Evolutionary conservation across 2,797 vertebrate genomes (phyloP).

Genomic region (Liparis tanakae): DNA sequence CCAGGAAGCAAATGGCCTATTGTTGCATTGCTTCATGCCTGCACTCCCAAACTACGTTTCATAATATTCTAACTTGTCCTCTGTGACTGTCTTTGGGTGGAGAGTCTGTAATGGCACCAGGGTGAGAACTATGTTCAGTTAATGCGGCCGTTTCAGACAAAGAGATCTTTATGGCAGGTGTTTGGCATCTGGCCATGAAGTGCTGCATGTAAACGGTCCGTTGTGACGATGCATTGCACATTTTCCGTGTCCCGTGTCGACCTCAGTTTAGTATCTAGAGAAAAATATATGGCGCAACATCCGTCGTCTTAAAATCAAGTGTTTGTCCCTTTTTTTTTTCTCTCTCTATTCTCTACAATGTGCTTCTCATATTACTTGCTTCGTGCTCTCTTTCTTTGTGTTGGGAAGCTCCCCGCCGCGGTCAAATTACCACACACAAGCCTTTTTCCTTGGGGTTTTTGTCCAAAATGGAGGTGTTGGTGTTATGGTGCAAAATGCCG

Average conservation of each 20-base stretch:
- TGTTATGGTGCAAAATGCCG: background rate
- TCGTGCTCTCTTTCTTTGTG: background rate
- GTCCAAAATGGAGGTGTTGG: background rate
- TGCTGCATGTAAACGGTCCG: background rate
- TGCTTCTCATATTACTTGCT: slow-evolving; percentile 1
- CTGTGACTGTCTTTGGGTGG: background rate
- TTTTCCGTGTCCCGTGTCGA: background rate
- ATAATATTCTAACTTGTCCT: background rate
- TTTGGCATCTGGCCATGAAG: background rate
- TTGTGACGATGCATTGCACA: background rate
- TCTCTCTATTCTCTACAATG: background rate
- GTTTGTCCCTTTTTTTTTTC: background rate
- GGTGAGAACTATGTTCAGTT: slow-evolving; percentile 15
- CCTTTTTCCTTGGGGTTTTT: too few species aligned
- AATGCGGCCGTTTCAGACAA: background rate
- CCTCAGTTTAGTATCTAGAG: background rate
- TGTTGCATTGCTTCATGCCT: too few species aligned
- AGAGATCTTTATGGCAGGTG: background rate
- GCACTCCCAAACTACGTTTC: background rate
- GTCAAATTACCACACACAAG: background rate
- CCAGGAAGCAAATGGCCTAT: background rate
- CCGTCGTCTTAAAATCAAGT: background rate
- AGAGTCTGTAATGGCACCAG: background rate
- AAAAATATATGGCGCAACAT: slow-evolving; percentile 10
- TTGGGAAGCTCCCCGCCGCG: background rate